These are phyloP conservation scores for Sesia apiformis DNA, from an alignment of 2,888 invertebrate species.

Conservation along the genomic window DNA sequence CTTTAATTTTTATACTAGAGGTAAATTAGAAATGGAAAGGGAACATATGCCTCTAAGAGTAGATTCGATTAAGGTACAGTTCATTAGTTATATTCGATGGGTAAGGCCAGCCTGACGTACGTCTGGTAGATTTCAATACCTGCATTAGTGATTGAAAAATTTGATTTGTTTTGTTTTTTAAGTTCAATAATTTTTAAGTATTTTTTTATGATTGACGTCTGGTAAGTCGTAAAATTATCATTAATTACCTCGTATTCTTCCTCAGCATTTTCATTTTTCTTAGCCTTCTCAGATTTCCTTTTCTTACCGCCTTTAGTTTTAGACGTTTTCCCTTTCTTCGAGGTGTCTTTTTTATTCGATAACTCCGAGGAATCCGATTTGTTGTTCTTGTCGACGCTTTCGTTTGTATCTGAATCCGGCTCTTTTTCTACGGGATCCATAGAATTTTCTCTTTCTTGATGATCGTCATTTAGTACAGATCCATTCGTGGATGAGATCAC, in stretches of 20 bases:
- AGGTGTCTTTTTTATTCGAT: constrained; percentile 13
- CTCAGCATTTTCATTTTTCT: constrained; percentile 23
- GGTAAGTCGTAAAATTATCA: not conserved
- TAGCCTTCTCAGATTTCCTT: constrained; percentile 42
- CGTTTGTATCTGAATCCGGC: constrained; percentile 19
- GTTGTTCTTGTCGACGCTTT: constrained; percentile 22
- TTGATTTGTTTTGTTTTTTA: no score
- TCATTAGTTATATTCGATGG: no score
- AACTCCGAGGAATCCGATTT: constrained; percentile 15
- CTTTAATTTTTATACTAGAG: no score
- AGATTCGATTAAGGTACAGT: no score
- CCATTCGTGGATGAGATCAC: constrained; percentile 63
- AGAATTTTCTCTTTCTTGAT: constrained; percentile 12
- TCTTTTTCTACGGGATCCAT: constrained; percentile 11
- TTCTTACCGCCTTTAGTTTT: constrained; percentile 37
- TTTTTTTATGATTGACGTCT: not conserved
- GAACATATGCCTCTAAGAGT: no score
- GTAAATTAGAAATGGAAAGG: no score
- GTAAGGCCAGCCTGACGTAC: no score
- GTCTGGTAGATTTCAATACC: no score
- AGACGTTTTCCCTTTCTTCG: constrained; percentile 35
- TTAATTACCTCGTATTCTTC: constrained; percentile 70
- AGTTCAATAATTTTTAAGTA: no score
- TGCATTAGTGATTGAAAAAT: no score
- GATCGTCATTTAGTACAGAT: constrained; percentile 34